Evolutionary conservation across 1,140 invertebrate species (phyloP).

Genomic region (Euura lappo): DNA sequence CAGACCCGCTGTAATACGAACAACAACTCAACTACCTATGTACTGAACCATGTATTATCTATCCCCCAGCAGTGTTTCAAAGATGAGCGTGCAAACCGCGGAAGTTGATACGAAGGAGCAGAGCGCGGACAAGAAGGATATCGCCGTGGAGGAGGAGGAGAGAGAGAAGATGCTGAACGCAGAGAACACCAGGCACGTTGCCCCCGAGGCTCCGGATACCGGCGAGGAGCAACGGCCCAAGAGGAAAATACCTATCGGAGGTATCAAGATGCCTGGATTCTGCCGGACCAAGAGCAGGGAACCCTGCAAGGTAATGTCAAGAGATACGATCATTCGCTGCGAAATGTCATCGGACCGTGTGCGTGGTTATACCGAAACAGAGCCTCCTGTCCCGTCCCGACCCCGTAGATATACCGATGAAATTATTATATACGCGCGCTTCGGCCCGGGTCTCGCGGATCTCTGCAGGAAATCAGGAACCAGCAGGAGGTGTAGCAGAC

Average conservation of each 20-base stretch:
- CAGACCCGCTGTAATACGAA: no score
- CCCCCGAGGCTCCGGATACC: constrained; percentile 51
- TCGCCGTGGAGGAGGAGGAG: constrained; percentile 67
- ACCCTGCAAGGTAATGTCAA: constrained; percentile 62
- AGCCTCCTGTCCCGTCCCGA: no score
- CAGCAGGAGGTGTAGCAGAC: no score
- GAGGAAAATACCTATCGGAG: constrained; percentile 79
- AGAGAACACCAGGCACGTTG: constrained; percentile 61
- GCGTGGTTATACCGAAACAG: no score
- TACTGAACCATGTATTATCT: no score
- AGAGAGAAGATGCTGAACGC: constrained; percentile 74
- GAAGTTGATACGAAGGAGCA: constrained; percentile 58
- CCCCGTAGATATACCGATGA: no score
- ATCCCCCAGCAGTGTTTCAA: neutral
- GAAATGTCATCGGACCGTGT: no score
- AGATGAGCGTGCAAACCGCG: constrained; percentile 42
- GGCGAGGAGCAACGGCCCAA: constrained; percentile 70
- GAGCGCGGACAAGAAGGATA: constrained; percentile 74
- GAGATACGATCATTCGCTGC: no score
- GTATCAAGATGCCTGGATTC: constrained; percentile 83
- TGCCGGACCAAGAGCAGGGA: constrained; percentile 78
- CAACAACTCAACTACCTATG: no score
- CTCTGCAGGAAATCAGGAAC: no score
- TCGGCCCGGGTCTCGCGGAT: no score
- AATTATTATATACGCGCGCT: no score